Conservation (phyloP, 2,888 invertebrate species). For the Leistus spinibarbis region DNA sequence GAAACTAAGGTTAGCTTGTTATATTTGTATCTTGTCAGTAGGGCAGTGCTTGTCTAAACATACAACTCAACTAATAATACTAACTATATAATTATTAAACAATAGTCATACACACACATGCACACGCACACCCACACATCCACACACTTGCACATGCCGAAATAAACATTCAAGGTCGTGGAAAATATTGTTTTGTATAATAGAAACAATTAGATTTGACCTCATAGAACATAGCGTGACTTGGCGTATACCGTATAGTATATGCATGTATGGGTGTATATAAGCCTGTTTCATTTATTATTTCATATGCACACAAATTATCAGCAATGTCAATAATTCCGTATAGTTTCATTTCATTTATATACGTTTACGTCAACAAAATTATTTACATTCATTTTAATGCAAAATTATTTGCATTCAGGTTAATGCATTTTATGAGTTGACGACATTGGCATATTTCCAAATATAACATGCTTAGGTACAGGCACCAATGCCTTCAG, state of each 20-base stretch:
- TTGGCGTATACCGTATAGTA: neutral
- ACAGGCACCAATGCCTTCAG: no score
- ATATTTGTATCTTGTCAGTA: neutral
- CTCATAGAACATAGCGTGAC: neutral
- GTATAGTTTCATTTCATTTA: neutral
- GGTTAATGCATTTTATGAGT: no score
- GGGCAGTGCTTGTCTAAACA: neutral
- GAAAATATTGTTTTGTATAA: neutral
- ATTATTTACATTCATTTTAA: neutral
- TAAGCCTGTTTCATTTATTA: neutral
- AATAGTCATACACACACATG: no score
- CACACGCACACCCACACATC: neutral
- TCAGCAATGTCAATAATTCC: neutral
- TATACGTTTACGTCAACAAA: neutral
- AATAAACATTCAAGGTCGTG: neutral
- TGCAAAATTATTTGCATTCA: neutral
- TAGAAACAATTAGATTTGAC: neutral
- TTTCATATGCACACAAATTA: neutral
- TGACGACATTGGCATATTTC: no score
- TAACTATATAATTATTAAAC: neutral
- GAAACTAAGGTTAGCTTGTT: neutral
- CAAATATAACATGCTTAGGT: no score
- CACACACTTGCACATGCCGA: neutral
- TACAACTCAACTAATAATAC: neutral
- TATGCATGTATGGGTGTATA: neutral